Percentiles rank a stretch among this genome's conserved stretches.
Conservation (phyloP, 2,797 vertebrate genomes). For the Falco novaeseelandiae region DNA sequence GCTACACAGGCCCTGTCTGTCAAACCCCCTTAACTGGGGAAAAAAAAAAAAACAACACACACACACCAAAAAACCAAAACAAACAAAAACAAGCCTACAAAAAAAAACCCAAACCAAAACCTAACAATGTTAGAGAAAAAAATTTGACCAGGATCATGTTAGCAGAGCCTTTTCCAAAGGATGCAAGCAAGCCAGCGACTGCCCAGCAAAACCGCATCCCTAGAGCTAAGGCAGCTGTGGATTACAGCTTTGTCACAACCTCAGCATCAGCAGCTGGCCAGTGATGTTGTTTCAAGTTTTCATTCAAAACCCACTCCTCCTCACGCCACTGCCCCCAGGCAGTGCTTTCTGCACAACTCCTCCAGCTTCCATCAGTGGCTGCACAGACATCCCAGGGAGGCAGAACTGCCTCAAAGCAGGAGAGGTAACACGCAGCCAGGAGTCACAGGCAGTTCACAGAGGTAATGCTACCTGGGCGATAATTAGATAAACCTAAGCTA, state of each 20-base stretch:
- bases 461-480: slow-evolving; percentile 57
- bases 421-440: neutral
- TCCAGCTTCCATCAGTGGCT: neutral
- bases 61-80: too few relatives aligned
- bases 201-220: neutral
- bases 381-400: neutral
- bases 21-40: neutral
- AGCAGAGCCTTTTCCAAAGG: neutral
- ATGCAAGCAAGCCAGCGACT: rapidly evolving
- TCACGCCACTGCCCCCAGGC: neutral
- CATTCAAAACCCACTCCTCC: neutral
- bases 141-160: neutral
- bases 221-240: neutral
- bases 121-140: neutral
- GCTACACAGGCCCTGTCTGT: neutral
- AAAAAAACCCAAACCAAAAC: neutral
- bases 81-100: too few relatives aligned
- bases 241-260: neutral
- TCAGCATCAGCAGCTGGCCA: neutral
- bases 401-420: neutral
- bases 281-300: neutral
- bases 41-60: neutral
- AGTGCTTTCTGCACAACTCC: neutral
- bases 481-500: slow-evolving; percentile 65
- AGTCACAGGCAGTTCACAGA: neutral